Evolutionary conservation across 2,113 vertebrate species (phyloP), one percentile per base, ranked within the genome.

Genomic region (Eublepharis macularius): DNA sequence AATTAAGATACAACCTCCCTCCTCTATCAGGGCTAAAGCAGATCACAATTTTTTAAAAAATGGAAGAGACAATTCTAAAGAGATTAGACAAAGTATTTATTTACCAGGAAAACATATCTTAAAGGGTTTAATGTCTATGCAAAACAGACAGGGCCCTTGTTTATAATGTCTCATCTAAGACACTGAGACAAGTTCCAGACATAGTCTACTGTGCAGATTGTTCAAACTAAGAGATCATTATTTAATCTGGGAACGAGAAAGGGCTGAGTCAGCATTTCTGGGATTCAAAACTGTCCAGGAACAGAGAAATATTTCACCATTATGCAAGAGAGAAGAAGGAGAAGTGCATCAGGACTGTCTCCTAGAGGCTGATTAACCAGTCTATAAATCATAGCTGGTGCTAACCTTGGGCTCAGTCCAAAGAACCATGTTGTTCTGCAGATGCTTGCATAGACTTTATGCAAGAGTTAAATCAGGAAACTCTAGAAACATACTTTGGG

Each of bases 181-280:
- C 79, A 0, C 7, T 86, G 90, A 93, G 88, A 47, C 51, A 74
- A 32, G 32, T 65, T 86, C 41, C 69, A 86, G 84, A 86, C 79
- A 63, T 0, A 29, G 36, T 49, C 51, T 90, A 78, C 6, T 74
- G 68, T 43, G 73, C 21, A 75, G 69, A 85, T 70, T 77, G 47
- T 57, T 84, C 63, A 43, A 77, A 75, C 34, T 84, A 77, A 36
- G 73, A 84, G 39, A n/a, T 41, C 88, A 17, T 80, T 66, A 88
- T 92, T 90, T 93, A 86, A 92, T 92, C 90, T 93, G 93, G 87
- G 41, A 90, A 60, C 36, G 51, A 84, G 57, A 39, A 89, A 91
- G 78, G 87, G 91, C 92, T 94, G 88, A 94, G 90, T 94, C 93
- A 95, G 88, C 82, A 51, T 92, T 84, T 49, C 79, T 78, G 54